Conservation (phyloP, 2,888 invertebrate genomes). For the Buathra laborator region DNA sequence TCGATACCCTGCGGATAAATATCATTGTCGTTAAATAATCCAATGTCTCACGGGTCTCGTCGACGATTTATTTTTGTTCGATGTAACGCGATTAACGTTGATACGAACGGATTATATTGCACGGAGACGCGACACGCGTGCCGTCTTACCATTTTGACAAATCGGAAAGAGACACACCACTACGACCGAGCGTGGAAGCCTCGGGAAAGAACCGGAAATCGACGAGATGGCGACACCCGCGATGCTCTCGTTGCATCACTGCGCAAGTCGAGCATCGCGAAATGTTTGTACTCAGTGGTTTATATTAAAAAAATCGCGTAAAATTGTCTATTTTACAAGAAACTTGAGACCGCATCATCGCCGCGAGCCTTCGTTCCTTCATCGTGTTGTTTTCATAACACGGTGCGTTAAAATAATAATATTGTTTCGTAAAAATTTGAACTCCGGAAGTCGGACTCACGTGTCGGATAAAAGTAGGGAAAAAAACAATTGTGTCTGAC, state of each 20-base stretch:
- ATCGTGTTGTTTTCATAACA: neutral
- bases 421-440: neutral
- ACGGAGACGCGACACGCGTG: conserved; percentile 42
- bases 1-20: conserved; percentile 97
- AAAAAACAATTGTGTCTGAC: neutral
- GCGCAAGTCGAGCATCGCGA: conserved; percentile 4
- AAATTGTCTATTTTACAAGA: no score
- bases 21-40: conserved; percentile 75
- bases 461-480: neutral
- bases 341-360: no score
- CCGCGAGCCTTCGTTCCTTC: neutral
- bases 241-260: neutral
- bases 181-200: conserved; percentile 61
- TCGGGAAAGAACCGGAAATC: conserved; percentile 70
- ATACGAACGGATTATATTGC: conserved; percentile 73
- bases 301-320: neutral
- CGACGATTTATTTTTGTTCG: conserved; percentile 34
- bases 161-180: conserved; percentile 78
- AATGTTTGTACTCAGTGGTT: neutral
- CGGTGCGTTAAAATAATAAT: neutral
- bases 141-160: conserved; percentile 80
- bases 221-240: conserved; percentile 64
- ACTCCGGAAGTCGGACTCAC: conserved; percentile 2
- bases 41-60: conserved; percentile 39
- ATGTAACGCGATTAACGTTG: conserved; percentile 60